These are phyloP conservation scores for Habroteleia sp. DNA, from an alignment of 2,888 invertebrate genomes.

Conservation along the genomic window DNA sequence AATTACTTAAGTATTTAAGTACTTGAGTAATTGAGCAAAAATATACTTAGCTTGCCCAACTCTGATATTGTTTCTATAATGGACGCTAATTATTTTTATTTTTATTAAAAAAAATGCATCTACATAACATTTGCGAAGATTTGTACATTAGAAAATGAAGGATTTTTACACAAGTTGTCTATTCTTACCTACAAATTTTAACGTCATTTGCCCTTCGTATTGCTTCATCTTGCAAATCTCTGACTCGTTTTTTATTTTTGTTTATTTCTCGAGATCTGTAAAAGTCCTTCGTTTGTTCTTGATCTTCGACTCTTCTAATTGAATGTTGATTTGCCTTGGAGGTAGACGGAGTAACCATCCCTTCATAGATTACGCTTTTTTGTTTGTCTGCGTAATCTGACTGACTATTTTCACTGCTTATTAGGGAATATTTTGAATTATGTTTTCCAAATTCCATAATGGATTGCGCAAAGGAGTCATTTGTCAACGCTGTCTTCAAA, in stretches of 20 bases:
- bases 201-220: constrained; percentile 20
- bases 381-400: not conserved
- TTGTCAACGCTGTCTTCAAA: constrained; percentile 30
- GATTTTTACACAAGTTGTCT: too few species aligned
- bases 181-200: constrained; percentile 20
- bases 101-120: too few species aligned
- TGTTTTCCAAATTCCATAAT: constrained; percentile 35
- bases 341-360: constrained; percentile 2
- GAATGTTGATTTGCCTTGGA: not conserved
- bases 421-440: constrained; percentile 32
- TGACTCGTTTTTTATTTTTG: constrained; percentile 7
- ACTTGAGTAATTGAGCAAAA: too few species aligned
- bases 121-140: too few species aligned
- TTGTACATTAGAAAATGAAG: too few species aligned
- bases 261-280: constrained; percentile 13
- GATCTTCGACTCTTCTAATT: constrained; percentile 1
- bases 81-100: too few species aligned
- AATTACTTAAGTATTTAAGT: too few species aligned
- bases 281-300: constrained; percentile 1
- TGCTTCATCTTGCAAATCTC: constrained; percentile 16
- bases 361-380: not conserved
- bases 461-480: constrained; percentile 18
- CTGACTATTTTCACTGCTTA: not conserved
- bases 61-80: too few species aligned
- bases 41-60: too few species aligned